These are phyloP conservation scores for Percopsis omiscomaycus DNA, from an alignment of 2,797 vertebrate genomes.

Conservation along the genomic window DNA sequence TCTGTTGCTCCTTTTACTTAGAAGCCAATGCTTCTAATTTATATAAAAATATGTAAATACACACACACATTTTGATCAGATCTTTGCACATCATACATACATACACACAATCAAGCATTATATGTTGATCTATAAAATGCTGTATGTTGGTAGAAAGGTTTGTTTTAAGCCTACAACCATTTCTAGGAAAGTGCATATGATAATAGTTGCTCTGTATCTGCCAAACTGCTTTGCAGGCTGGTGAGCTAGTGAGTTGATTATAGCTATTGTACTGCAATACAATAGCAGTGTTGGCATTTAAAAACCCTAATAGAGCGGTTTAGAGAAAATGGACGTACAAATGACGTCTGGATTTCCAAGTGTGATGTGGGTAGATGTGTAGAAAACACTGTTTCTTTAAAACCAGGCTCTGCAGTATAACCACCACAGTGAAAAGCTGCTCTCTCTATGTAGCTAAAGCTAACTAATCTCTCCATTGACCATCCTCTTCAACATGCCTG, in stretches of 20 bases:
- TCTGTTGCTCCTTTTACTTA: constrained; percentile 59
- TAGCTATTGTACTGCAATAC: background rate
- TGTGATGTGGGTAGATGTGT: too few species aligned
- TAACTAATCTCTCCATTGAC: too few species aligned
- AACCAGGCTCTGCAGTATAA: too few species aligned
- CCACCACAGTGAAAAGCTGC: too few species aligned
- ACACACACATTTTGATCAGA: background rate
- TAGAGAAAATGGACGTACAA: too few species aligned
- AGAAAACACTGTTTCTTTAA: too few species aligned
- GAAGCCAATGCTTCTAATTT: constrained; percentile 45
- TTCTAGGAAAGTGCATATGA: constrained; percentile 26
- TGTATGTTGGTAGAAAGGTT: constrained; percentile 51
- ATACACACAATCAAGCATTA: constrained; percentile 15
- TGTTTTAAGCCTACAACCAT: constrained; percentile 2
- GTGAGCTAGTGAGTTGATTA: constrained; percentile 24
- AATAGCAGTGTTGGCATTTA: background rate
- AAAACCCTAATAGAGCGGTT: background rate
- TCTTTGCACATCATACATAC: background rate
- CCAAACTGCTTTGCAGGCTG: background rate
- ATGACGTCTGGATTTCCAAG: too few species aligned
- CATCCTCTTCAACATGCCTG: constrained; percentile 3
- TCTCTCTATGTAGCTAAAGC: too few species aligned
- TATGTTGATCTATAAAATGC: constrained; percentile 62
- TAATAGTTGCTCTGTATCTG: constrained; percentile 23
- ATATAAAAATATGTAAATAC: constrained; percentile 1